A percentile compares a stretch with the other conserved stretches of the same genome.
Conservation (phyloP, 2,797 vertebrate species). For the Hybognathus amarus region DNA sequence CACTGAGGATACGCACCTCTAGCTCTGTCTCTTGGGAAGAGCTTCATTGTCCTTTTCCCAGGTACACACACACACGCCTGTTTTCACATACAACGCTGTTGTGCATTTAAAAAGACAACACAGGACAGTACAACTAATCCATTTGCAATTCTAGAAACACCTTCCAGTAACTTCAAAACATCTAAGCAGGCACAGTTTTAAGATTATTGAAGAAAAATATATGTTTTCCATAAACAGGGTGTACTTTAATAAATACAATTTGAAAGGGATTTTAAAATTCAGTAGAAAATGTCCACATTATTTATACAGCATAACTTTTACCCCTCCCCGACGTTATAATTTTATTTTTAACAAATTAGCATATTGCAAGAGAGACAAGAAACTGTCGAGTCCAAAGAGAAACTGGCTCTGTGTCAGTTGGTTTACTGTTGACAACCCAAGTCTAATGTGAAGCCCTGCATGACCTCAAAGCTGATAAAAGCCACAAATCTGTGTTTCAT, state of each 20-base stretch:
- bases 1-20: constrained; percentile 5
- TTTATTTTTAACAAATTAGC: too few species aligned
- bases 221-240: background rate
- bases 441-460: background rate
- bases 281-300: too few species aligned
- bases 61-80: constrained; percentile 1
- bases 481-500: background rate
- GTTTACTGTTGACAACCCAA: background rate
- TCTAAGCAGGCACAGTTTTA: constrained; percentile 4
- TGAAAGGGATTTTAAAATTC: too few species aligned
- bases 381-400: background rate
- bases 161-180: background rate
- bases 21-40: constrained; percentile 14
- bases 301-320: too few species aligned
- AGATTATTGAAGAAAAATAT: background rate
- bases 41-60: constrained; percentile 30
- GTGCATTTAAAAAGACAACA: background rate
- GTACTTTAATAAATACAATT: background rate
- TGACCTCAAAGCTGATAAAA: background rate
- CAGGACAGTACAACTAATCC: background rate
- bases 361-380: too few species aligned
- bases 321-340: too few species aligned
- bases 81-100: background rate
- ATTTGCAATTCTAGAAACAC: background rate
- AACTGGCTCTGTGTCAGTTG: background rate